Conservation (phyloP, 1,140 invertebrate genomes). For the Zophobas atratus region DNA sequence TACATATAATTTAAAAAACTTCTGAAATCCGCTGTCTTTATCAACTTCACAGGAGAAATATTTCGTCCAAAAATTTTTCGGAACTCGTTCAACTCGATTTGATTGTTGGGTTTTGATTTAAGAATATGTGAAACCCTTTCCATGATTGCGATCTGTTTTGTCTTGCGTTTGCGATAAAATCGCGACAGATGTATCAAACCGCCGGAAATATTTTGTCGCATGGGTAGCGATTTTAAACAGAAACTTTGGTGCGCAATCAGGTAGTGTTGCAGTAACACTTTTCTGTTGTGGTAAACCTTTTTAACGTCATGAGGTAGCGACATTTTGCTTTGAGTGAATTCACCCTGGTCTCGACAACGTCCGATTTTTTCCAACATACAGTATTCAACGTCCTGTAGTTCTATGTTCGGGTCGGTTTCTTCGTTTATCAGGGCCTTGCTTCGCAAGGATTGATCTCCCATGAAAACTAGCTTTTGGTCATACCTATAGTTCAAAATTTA, state of each 20-base stretch:
- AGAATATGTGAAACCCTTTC: slow-evolving; percentile 74
- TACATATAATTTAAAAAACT: slow-evolving; percentile 68
- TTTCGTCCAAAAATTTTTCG: slow-evolving; percentile 67
- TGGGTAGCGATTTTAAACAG: slow-evolving; percentile 12
- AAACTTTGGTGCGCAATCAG: slow-evolving; percentile 17
- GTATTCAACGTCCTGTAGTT: slow-evolving; percentile 76
- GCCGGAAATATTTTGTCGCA: slow-evolving; percentile 28
- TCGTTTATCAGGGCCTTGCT: slow-evolving; percentile 73
- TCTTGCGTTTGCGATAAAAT: slow-evolving; percentile 75
- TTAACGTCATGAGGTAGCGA: slow-evolving; percentile 76
- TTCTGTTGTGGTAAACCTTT: slow-evolving; percentile 58
- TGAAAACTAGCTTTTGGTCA: slow-evolving; percentile 78
- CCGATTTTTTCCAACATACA: slow-evolving; percentile 85
- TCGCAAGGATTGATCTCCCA: slow-evolving; percentile 78
- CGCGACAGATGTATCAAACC: slow-evolving; percentile 67
- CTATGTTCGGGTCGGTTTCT: slow-evolving; percentile 70
- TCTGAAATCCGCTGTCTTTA: slow-evolving; percentile 69
- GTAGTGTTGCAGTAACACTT: slow-evolving; percentile 13
- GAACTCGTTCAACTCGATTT: slow-evolving; percentile 72
- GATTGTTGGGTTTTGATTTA: slow-evolving; percentile 70
- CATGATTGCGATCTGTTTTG: slow-evolving; percentile 71
- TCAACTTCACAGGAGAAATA: slow-evolving; percentile 70
- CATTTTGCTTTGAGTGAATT: slow-evolving; percentile 78
- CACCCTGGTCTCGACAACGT: slow-evolving; percentile 79
- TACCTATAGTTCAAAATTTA: slow-evolving; percentile 66